Evolutionary conservation across 2,888 invertebrate species (phyloP).

Genomic region (Octonoba sinensis): DNA sequence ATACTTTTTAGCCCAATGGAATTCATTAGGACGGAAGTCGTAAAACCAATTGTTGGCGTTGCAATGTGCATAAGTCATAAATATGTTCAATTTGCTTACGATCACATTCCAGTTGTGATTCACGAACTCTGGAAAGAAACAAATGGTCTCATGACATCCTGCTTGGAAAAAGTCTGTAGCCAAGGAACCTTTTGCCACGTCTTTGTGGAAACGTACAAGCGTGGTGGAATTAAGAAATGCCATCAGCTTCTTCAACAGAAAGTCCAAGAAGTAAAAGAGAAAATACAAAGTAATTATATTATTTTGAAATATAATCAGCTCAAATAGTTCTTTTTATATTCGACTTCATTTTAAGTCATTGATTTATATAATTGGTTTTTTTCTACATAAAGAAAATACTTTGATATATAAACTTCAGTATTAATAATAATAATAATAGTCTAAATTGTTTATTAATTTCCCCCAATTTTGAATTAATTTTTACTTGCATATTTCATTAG

Average conservation of each 20-base stretch:
- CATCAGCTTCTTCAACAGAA: neutral
- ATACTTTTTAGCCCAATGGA: slow-evolving; percentile 8
- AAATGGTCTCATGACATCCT: neutral
- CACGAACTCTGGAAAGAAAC: neutral
- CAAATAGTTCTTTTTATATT: no score
- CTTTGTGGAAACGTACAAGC: neutral
- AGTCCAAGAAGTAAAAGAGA: neutral
- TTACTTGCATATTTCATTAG: no score
- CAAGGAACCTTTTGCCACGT: slow-evolving; percentile 27
- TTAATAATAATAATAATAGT: no score
- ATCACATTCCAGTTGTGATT: slow-evolving; percentile 14
- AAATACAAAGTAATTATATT: no score
- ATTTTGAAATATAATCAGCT: no score
- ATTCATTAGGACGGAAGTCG: slow-evolving; percentile 2
- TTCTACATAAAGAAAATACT: no score
- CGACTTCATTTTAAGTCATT: no score
- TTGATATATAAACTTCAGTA: no score
- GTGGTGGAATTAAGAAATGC: slow-evolving; percentile 1
- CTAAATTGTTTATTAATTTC: no score
- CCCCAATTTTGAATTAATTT: no score
- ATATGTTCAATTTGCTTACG: neutral
- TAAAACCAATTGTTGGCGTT: slow-evolving; percentile 3
- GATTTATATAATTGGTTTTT: no score
- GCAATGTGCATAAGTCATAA: neutral
- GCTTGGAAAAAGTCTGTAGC: slow-evolving; percentile 22